Evolutionary conservation across 2,113 vertebrate species (phyloP).

Genomic region (Chelonoidis abingdonii): DNA sequence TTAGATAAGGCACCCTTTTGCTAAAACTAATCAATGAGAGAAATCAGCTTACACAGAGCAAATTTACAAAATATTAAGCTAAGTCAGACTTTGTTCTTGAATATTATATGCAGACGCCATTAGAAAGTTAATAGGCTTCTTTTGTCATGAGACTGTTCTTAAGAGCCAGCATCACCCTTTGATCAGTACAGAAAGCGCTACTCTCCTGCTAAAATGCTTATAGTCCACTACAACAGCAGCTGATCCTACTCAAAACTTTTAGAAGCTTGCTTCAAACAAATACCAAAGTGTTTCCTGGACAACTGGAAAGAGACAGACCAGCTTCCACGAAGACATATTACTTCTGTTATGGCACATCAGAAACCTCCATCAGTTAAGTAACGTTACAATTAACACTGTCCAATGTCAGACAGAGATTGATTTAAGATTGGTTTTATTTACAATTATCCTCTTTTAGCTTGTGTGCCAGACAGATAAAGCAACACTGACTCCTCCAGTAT

Average conservation of each 20-base stretch:
- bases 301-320: background rate
- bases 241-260: background rate
- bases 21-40: background rate
- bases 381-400: background rate
- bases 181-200: background rate
- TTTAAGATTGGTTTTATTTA: background rate
- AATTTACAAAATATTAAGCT: background rate
- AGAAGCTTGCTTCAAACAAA: background rate
- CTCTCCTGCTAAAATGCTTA: background rate
- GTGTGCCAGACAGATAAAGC: background rate
- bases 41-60: background rate
- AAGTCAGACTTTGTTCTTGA: background rate
- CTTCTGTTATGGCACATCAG: background rate
- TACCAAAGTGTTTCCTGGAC: no score
- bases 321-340: background rate
- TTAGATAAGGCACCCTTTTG: background rate
- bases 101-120: background rate
- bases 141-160: background rate
- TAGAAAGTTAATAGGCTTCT: background rate
- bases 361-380: background rate
- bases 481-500: background rate
- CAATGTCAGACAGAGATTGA: background rate
- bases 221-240: background rate
- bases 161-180: background rate
- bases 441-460: background rate